phyloP scores from a whole-genome alignment of 2,888 invertebrate genomes.

The Laothoe populi region DNA sequence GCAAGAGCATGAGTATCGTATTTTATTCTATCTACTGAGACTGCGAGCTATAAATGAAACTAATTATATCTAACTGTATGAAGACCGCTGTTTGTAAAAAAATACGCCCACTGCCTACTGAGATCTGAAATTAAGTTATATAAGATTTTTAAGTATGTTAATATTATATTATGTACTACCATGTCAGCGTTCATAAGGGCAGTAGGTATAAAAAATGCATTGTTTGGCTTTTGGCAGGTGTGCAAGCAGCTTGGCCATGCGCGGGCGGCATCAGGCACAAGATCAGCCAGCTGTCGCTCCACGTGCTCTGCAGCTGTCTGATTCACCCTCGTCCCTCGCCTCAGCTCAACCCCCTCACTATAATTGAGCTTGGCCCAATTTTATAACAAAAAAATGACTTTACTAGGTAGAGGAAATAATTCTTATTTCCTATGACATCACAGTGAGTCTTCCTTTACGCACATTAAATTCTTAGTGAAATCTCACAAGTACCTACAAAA shows the following conservation, averaged over 20 bases:
- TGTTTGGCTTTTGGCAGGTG: constrained; percentile 74
- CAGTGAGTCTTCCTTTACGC: background rate
- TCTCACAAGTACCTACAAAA: no score
- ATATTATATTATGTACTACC: background rate
- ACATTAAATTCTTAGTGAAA: no score
- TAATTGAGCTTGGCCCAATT: constrained; percentile 40
- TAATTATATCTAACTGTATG: no score
- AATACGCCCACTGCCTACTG: no score
- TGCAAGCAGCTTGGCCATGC: constrained; percentile 73
- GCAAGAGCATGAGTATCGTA: no score
- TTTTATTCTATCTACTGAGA: no score
- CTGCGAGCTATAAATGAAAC: no score
- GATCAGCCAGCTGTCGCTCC: constrained; percentile 67
- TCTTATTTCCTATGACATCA: background rate
- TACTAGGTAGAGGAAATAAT: background rate
- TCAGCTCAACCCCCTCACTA: constrained; percentile 42
- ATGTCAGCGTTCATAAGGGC: constrained; percentile 40
- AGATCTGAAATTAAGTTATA: no score
- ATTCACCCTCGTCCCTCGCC: constrained; percentile 54
- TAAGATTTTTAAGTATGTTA: no score
- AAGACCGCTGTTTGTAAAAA: no score
- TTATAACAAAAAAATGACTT: background rate
- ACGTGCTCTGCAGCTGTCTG: constrained; percentile 80
- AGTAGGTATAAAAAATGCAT: constrained; percentile 57
- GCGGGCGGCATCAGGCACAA: constrained; percentile 60